A percentile compares a stretch with the other conserved stretches of the same genome.
These are phyloP conservation scores for Phodopus roborovskii DNA, from an alignment of 2,113 vertebrate genomes.

Conservation along the genomic window DNA sequence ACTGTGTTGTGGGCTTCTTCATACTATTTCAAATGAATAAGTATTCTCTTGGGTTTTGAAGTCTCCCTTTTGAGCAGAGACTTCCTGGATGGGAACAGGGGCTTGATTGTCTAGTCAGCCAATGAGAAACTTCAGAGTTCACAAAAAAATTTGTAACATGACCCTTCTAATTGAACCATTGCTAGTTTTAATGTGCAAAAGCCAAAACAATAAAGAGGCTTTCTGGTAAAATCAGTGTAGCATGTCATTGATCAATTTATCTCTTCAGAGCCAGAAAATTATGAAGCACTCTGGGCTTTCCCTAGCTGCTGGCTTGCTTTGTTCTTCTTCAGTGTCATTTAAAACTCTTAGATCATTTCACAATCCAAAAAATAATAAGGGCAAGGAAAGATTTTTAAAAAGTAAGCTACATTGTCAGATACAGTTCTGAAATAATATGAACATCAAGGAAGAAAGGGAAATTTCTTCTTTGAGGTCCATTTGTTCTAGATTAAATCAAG, in stretches of 20 bases:
- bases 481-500: conserved; percentile 52
- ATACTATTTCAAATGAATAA: conserved; percentile 61
- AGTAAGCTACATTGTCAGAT: conserved; percentile 24
- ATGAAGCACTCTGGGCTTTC: neutral
- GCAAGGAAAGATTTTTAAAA: conserved; percentile 7
- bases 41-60: conserved; percentile 64
- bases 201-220: conserved; percentile 61
- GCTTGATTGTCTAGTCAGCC: neutral
- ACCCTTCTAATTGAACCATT: conserved; percentile 61
- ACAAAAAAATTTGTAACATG: conserved; percentile 57
- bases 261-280: conserved; percentile 68
- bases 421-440: conserved; percentile 55
- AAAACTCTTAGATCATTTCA: conserved; percentile 35
- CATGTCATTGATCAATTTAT: conserved; percentile 66
- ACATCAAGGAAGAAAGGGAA: conserved; percentile 12
- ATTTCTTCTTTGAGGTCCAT: conserved; percentile 29
- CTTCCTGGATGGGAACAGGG: conserved; percentile 37
- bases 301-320: conserved; percentile 23
- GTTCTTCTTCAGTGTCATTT: conserved; percentile 54
- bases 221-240: conserved; percentile 68
- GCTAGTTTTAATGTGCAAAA: conserved; percentile 71
- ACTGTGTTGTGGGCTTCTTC: conserved; percentile 69
- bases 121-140: conserved; percentile 40
- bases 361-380: neutral
- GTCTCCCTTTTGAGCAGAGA: conserved; percentile 48